These are phyloP conservation scores for Agriopis marginaria DNA, from an alignment of 2,888 invertebrate species.

Conservation along the genomic window DNA sequence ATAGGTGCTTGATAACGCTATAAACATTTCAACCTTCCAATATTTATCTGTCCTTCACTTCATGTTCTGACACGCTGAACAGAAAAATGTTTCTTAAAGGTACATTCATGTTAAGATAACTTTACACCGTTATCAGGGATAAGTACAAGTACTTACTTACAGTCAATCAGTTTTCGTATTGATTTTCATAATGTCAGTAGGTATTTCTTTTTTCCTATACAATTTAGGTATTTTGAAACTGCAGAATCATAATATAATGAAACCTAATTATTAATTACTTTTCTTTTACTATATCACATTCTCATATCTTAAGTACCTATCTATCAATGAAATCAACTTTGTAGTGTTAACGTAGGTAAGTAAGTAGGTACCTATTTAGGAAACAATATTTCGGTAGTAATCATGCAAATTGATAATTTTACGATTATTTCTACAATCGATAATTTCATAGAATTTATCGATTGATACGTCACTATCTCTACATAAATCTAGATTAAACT, in stretches of 20 bases:
- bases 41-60: constrained; percentile 34
- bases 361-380: constrained; percentile 2
- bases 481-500: constrained; percentile 7
- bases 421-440: constrained; percentile 18
- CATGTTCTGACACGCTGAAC: constrained; percentile 3
- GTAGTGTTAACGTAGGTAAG: not conserved
- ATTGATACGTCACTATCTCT: constrained; percentile 4
- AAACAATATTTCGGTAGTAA: constrained; percentile 17
- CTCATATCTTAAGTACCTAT: constrained; percentile 7
- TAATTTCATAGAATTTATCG: constrained; percentile 14
- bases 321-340: constrained; percentile 17
- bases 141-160: too few species aligned
- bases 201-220: not conserved
- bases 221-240: not conserved
- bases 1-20: constrained; percentile 36
- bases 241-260: not conserved
- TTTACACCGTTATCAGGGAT: not conserved
- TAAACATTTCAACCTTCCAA: constrained; percentile 35
- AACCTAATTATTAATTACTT: not conserved
- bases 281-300: not conserved
- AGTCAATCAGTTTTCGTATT: not conserved
- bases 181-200: not conserved
- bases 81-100: constrained; percentile 1
- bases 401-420: constrained; percentile 16
- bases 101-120: not conserved